A percentile compares a stretch with the other conserved stretches of the same genome.
These are phyloP conservation scores for Scaptodrosophila lebanonensis DNA, from an alignment of 1,140 invertebrate species.

Conservation along the genomic window DNA sequence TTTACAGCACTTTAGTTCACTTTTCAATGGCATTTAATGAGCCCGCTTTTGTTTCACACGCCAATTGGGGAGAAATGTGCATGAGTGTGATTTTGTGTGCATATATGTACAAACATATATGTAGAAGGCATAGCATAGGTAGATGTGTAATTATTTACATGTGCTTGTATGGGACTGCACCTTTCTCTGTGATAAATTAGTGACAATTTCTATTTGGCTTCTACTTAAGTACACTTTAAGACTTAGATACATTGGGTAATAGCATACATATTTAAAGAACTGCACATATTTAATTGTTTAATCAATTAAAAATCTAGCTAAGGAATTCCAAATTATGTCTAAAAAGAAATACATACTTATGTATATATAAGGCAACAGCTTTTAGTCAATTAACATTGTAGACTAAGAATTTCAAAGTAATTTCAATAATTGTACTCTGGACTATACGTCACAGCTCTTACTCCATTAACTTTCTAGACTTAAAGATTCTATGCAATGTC, in stretches of 20 bases:
- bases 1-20: slow-evolving; percentile 25
- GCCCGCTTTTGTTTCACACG: slow-evolving; percentile 29
- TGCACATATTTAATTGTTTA: not conserved
- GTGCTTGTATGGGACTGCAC: slow-evolving; percentile 23
- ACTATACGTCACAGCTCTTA: too few relatives aligned
- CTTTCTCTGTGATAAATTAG: slow-evolving; percentile 42
- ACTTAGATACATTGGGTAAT: slow-evolving; percentile 17
- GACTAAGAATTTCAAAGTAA: too few relatives aligned
- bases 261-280: not conserved
- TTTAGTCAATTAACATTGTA: too few relatives aligned
- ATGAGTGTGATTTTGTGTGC: not conserved
- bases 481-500: too few relatives aligned
- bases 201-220: slow-evolving; percentile 54
- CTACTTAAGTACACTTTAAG: slow-evolving; percentile 30
- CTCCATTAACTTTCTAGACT: too few relatives aligned
- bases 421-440: too few relatives aligned
- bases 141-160: slow-evolving; percentile 14
- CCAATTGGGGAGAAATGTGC: slow-evolving; percentile 21
- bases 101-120: slow-evolving; percentile 1
- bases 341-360: too few relatives aligned
- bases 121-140: too few relatives aligned
- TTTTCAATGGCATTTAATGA: slow-evolving; percentile 38
- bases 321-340: not conserved
- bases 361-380: too few relatives aligned
- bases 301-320: too few relatives aligned